Evolutionary conservation across 23 tunicate genomes (phyloP).

Genomic region (Oikopleura vanhoeffeni): DNA sequence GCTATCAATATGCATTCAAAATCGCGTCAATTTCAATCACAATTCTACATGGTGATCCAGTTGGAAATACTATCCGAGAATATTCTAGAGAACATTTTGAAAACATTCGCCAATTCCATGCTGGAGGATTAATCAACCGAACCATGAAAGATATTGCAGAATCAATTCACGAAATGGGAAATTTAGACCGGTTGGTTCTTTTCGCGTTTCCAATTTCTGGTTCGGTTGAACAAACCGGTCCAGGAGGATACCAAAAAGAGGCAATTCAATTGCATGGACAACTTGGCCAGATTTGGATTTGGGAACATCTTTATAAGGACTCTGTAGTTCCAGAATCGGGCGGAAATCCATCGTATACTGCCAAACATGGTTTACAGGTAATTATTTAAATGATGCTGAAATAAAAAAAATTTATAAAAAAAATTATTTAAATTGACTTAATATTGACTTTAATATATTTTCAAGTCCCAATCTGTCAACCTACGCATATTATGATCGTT

Average conservation of each 20-base stretch:
- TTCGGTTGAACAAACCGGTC: constrained; percentile 2
- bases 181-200: neutral
- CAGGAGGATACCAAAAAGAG: neutral
- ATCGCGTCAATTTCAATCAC: constrained; percentile 23
- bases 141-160: neutral
- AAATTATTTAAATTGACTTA: too few species aligned
- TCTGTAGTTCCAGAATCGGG: neutral
- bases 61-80: constrained; percentile 16
- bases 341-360: too few species aligned
- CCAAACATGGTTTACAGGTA: too few species aligned
- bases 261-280: neutral
- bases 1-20: constrained; percentile 23
- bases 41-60: constrained; percentile 27
- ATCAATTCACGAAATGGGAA: neutral
- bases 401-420: too few species aligned
- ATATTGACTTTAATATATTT: too few species aligned
- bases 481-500: too few species aligned
- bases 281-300: neutral
- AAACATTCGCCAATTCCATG: neutral
- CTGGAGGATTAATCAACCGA: neutral
- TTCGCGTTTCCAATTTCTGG: constrained; percentile 9
- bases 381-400: too few species aligned
- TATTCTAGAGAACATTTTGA: constrained; percentile 10
- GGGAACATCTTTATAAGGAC: neutral
- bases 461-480: too few species aligned